A percentile compares a stretch with the other conserved stretches of the same genome.
These are phyloP conservation scores for Psylliodes chrysocephalus DNA, from an alignment of 2,888 invertebrate genomes.

Conservation along the genomic window DNA sequence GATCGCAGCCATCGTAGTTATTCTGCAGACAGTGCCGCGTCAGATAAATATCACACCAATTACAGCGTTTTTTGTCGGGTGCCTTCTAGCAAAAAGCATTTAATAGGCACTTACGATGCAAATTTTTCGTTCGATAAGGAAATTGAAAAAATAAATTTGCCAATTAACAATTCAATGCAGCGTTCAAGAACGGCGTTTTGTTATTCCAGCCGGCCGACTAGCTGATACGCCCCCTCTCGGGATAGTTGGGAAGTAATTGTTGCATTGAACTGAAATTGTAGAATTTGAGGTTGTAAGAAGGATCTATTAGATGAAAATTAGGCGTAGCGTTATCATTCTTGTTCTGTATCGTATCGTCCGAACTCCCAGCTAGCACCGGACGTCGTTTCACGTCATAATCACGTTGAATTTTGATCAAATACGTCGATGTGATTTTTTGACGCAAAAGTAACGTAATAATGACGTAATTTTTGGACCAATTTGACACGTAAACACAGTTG, in stretches of 20 bases:
- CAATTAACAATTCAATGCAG: slow-evolving; percentile 41
- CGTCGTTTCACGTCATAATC: too few species aligned
- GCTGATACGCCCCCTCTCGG: slow-evolving; percentile 3
- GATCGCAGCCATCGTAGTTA: neutral
- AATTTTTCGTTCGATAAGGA: slow-evolving; percentile 41
- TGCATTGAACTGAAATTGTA: slow-evolving; percentile 11
- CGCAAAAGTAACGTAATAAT: too few species aligned
- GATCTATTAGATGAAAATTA: too few species aligned
- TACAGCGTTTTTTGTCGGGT: slow-evolving; percentile 7
- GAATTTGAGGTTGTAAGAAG: neutral
- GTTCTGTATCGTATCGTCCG: too few species aligned
- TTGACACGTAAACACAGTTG: too few species aligned
- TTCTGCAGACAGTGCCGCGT: slow-evolving; percentile 19
- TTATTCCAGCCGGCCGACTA: slow-evolving; percentile 32
- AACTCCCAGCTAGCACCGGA: too few species aligned
- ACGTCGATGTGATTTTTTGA: too few species aligned
- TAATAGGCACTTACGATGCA: slow-evolving; percentile 40
- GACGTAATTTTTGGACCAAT: too few species aligned
- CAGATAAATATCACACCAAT: slow-evolving; percentile 30
- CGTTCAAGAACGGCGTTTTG: slow-evolving; percentile 32
- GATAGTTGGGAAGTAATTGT: slow-evolving; percentile 34
- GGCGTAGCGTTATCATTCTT: too few species aligned
- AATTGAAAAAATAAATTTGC: slow-evolving; percentile 42
- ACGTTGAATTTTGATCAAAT: too few species aligned
- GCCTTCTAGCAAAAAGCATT: slow-evolving; percentile 22